These are phyloP conservation scores for Arvicanthis niloticus DNA, from an alignment of 2,113 vertebrate genomes.

Conservation along the genomic window DNA sequence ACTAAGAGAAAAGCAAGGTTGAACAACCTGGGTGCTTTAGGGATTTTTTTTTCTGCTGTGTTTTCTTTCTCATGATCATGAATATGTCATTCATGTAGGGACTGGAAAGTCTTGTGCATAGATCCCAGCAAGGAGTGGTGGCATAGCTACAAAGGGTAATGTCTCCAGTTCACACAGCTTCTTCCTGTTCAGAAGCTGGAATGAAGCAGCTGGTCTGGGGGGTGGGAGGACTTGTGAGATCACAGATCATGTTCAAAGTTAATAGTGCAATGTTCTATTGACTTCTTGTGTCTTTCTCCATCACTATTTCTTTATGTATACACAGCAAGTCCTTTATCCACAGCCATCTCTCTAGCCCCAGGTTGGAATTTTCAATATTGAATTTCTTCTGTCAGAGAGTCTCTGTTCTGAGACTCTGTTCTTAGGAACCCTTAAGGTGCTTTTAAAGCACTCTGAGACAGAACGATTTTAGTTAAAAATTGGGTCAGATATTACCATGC, in stretches of 20 bases:
- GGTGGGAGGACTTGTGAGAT: background rate
- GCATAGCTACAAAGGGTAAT: background rate
- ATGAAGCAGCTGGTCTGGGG: background rate
- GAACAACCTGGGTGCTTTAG: background rate
- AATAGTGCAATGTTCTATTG: background rate
- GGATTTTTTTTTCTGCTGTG: background rate
- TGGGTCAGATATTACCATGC: background rate
- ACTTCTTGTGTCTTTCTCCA: background rate
- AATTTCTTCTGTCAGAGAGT: background rate
- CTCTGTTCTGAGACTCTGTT: background rate
- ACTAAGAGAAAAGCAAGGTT: background rate
- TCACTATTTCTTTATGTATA: background rate
- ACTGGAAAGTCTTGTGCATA: background rate
- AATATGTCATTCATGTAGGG: background rate
- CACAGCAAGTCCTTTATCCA: background rate
- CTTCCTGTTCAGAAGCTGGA: background rate
- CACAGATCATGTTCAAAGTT: background rate
- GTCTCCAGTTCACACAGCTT: background rate
- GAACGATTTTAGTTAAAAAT: background rate
- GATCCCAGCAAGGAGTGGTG: background rate
- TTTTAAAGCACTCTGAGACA: background rate
- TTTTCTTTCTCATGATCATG: background rate
- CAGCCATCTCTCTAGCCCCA: background rate
- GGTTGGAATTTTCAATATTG: background rate
- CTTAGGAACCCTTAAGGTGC: background rate